These are phyloP conservation scores for Ellobium chinense DNA, from an alignment of 2,888 invertebrate species.

Conservation along the genomic window DNA sequence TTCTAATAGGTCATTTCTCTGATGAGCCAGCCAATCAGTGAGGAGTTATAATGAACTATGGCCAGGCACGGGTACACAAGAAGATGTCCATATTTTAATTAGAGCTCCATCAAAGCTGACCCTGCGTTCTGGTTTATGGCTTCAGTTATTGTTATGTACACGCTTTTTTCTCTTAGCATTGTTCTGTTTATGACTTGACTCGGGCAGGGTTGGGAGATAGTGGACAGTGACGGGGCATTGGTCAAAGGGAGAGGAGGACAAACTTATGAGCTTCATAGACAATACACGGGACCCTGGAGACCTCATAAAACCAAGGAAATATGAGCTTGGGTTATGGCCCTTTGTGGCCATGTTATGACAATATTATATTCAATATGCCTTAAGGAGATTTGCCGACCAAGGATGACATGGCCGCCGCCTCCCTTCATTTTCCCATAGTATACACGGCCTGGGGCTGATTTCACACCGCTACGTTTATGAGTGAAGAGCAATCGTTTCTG, in stretches of 20 bases:
- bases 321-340: neutral
- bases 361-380: neutral
- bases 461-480: neutral
- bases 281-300: neutral
- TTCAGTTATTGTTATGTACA: conserved; percentile 1
- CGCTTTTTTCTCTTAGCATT: neutral
- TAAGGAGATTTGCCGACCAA: neutral
- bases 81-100: too few species aligned
- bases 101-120: neutral
- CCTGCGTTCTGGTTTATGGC: neutral
- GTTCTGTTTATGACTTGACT: neutral
- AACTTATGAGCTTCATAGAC: neutral
- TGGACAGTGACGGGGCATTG: neutral
- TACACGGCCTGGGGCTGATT: too few species aligned
- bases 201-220: neutral
- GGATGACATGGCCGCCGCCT: neutral
- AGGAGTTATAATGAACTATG: too few species aligned
- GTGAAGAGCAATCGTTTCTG: too few species aligned
- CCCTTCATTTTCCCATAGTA: too few species aligned
- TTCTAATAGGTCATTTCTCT: too few species aligned
- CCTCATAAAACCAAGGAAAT: neutral
- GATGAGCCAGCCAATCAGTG: too few species aligned
- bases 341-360: neutral
- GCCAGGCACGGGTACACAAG: too few species aligned
- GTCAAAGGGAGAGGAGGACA: neutral